Conservation (phyloP, 2,888 invertebrate genomes). For the Ornithoptera priamus region DNA sequence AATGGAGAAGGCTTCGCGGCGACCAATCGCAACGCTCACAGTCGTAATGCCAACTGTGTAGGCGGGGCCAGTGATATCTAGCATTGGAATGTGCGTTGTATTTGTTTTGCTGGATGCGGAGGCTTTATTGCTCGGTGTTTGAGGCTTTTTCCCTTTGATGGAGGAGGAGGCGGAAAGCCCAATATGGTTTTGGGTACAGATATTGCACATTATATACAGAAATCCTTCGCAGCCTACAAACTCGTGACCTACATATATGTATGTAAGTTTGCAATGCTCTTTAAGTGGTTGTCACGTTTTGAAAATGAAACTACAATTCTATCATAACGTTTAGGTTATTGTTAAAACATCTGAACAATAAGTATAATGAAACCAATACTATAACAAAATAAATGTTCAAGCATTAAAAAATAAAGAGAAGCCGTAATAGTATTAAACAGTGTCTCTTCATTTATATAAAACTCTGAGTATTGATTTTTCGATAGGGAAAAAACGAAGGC, state of each 20-base stretch:
- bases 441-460: constrained; percentile 72
- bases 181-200: constrained; percentile 68
- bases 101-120: constrained; percentile 77
- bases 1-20: constrained; percentile 77
- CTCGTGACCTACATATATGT: constrained; percentile 45
- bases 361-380: neutral
- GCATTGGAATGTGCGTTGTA: constrained; percentile 80
- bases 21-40: constrained; percentile 76
- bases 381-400: constrained; percentile 19
- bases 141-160: constrained; percentile 77
- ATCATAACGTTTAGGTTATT: constrained; percentile 21
- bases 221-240: constrained; percentile 55
- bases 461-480: constrained; percentile 78
- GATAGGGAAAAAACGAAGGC: constrained; percentile 80
- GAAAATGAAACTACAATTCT: neutral
- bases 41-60: constrained; percentile 80
- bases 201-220: constrained; percentile 71
- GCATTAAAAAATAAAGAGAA: constrained; percentile 32
- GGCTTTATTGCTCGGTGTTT: constrained; percentile 77
- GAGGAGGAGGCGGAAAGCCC: constrained; percentile 69
- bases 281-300: neutral
- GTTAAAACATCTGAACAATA: neutral
- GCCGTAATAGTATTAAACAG: constrained; percentile 64
- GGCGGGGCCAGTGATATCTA: constrained; percentile 80
- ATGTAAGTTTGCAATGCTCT: constrained; percentile 6